These are phyloP conservation scores for Alosa sapidissima DNA, from an alignment of 2,797 vertebrate species.

Conservation along the genomic window DNA sequence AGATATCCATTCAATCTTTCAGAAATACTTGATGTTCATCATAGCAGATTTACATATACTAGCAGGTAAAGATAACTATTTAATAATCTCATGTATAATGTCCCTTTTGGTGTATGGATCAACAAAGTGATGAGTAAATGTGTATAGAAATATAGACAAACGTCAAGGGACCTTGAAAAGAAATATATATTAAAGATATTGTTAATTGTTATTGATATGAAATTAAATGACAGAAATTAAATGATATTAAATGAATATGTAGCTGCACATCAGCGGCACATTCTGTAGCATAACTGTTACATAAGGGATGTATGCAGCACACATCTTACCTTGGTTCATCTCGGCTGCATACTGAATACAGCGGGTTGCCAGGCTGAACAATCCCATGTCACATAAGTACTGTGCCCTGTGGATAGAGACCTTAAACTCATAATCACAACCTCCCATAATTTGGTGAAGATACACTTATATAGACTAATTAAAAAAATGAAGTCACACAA, in stretches of 20 bases:
- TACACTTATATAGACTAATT: too few relatives aligned
- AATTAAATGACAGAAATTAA: too few relatives aligned
- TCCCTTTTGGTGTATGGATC: neutral
- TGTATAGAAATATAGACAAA: neutral
- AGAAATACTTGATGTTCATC: neutral
- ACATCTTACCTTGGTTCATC: slow-evolving; percentile 72
- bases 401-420: slow-evolving; percentile 68
- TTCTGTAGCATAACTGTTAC: neutral
- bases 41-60: neutral
- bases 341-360: slow-evolving; percentile 72
- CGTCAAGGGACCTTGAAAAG: neutral
- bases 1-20: neutral
- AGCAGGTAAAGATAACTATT: too few relatives aligned
- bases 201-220: too few relatives aligned
- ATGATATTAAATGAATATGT: too few relatives aligned
- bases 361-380: slow-evolving; percentile 70
- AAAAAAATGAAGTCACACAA: neutral
- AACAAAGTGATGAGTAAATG: neutral
- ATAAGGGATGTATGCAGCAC: neutral
- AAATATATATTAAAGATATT: too few relatives aligned
- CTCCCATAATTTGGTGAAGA: neutral
- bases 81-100: neutral
- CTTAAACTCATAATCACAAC: neutral
- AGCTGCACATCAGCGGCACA: neutral
- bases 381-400: slow-evolving; percentile 73